These are phyloP conservation scores for Avahi laniger DNA, from an alignment of 2,797 vertebrate genomes.

Conservation along the genomic window DNA sequence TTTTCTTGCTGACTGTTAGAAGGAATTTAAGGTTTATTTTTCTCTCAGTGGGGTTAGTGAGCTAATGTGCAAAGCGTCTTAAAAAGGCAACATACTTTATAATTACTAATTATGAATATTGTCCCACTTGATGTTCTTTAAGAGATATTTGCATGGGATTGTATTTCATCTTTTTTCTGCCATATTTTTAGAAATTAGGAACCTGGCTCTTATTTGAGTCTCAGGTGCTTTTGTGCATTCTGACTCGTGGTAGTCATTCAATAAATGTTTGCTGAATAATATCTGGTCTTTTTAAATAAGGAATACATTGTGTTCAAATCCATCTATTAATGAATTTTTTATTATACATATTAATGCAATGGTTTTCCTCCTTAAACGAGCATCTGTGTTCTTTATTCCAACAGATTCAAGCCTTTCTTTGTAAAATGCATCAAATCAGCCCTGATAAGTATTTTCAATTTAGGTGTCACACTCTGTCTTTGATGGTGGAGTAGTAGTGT, in stretches of 20 bases:
- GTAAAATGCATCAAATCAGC: neutral
- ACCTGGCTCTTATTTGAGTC: neutral
- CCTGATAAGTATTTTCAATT: neutral
- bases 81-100: neutral
- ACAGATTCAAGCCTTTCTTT: neutral
- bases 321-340: neutral
- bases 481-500: neutral
- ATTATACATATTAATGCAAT: neutral
- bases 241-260: neutral
- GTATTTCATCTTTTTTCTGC: neutral
- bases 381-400: neutral
- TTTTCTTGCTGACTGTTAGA: neutral
- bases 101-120: neutral
- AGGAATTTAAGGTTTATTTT: neutral
- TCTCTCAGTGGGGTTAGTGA: neutral
- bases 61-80: neutral
- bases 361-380: neutral
- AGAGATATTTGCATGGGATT: neutral
- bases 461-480: neutral
- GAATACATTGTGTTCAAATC: neutral
- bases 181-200: neutral
- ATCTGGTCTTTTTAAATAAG: neutral
- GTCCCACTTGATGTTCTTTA: neutral
- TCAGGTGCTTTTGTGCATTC: neutral
- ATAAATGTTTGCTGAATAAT: neutral